phyloP scores from a whole-genome alignment of 30 jellyfish, hydroid and myxozoan genomes.

The Aurelia aurita complex sp. Pacific region DNA sequence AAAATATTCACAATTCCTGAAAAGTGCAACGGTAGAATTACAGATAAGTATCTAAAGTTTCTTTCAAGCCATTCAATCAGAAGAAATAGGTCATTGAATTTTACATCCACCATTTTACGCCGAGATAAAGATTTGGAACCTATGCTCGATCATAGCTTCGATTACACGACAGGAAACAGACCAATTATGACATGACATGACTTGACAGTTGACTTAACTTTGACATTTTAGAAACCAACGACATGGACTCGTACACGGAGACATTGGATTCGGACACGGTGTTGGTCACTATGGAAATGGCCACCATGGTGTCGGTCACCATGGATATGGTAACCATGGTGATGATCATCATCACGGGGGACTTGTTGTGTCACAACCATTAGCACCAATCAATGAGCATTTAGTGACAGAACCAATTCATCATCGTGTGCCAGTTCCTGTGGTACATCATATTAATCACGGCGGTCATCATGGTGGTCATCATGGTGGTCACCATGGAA shows the following conservation, averaged over 20 bases:
- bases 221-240: constrained; percentile 48
- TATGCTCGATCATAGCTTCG: too few relatives aligned
- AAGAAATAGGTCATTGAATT: too few relatives aligned
- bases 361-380: constrained; percentile 22
- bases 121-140: too few relatives aligned
- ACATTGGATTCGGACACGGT: constrained; percentile 36
- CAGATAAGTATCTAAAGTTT: too few relatives aligned
- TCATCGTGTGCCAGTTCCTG: constrained; percentile 38
- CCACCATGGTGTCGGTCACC: background rate
- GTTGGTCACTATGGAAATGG: constrained; percentile 18
- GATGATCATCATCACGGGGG: constrained; percentile 26
- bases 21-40: too few relatives aligned
- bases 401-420: constrained; percentile 49
- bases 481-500: constrained; percentile 48
- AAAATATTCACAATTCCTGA: too few relatives aligned
- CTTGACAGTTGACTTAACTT: background rate
- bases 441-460: constrained; percentile 19
- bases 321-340: constrained; percentile 17
- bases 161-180: too few relatives aligned
- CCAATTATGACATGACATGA: background rate
- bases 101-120: too few relatives aligned
- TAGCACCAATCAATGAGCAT: constrained; percentile 56
- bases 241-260: constrained; percentile 59
- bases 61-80: too few relatives aligned
- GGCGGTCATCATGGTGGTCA: constrained; percentile 62